Evolutionary conservation across 1,140 invertebrate genomes (phyloP), one percentile per base, ranked within the genome.

Genomic region (Panonychus citri): DNA sequence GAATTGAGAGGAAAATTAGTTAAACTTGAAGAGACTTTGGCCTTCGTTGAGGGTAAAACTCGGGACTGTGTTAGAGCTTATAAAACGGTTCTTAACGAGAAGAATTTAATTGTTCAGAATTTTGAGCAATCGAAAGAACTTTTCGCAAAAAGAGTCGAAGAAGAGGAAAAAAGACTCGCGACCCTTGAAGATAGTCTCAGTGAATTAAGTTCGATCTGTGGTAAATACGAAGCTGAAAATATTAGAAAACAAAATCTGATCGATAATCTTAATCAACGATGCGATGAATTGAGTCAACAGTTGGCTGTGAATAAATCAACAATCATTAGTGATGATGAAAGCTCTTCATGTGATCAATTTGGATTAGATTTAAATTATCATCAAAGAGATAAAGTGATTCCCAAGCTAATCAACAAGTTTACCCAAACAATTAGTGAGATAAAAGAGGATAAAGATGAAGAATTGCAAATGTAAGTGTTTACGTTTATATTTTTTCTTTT

Each of bases 111-210:
- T 25, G n/a, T 19, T 24, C 30, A 19, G 3, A 27, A 17, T 21
- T 19, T 19, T n/a, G 34, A 59, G 17, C 21, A 19, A 15, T 50
- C 43, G 13, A 43, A n/a, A 30, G 48, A 34, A 30, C 15, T 28
- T 1, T 26, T 21, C 17, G 5, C 46, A 17, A 51, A 37, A 7
- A 17, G 25, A 30, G 24, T 24, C 17, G 43, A 56, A 19, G 53
- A 57, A 55, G 58, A 60, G n/a, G 58, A 60, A 39, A 54, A 54
- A 55, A n/a, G 59, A 1, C n/a, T 60, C 7, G 39, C 59, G 34
- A 19, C 19, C 12, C 25, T 60, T 2, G 59, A 60, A 28, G 19
- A 39, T 27, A 60, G 25, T 51, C 39, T 60, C n/a, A n/a, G 17
- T 24, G 53, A 60, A 50, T n/a, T 60, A n/a, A 60, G 52, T n/a